Evolutionary conservation across 2,113 vertebrate species (phyloP), one percentile per base, ranked within the genome.

Genomic region (Ciconia maguari): DNA sequence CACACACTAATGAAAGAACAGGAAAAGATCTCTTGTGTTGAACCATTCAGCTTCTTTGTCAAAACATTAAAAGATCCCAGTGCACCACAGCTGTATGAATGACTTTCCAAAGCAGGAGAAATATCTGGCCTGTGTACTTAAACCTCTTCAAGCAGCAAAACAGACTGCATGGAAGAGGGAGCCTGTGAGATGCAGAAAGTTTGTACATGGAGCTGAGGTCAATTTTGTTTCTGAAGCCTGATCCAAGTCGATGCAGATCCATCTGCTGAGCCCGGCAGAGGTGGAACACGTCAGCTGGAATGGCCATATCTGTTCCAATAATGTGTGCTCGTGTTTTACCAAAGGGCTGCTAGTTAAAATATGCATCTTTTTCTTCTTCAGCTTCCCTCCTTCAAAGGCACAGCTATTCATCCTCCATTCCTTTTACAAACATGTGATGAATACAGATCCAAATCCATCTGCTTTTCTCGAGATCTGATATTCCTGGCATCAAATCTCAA

Each of bases 391-490:
- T 94, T 97, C 94, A 93, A 96, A 97, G 89, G 84, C 78, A 65
- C 24, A 87, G 66, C 58, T 74, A 77, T 89, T 95, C 96, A 95
- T 93, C 87, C 91, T 76, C 83, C 84, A 87, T 95, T 95, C 94
- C 81, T 95, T 95, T 95, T 87, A 93, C 94, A 96, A 97, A 95
- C 86, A 91, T 60, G 86, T 90, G 85, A 90, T 96, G 95, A 93
- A 97, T 96, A 76, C 80, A 94, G 46, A 95, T 95, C 89, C 87
- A 87, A 95, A 91, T 83, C 87, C 3, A 4, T 22, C 74, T 64
- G 57, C 95, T 91, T 92, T 94, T 77, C 91, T 91, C 0, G 0
- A 91, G 84, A 92, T 93, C 89, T 93, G 54, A 96, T 94, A 69
- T 93, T 96, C 89, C 89, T 79, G 24, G 94, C 91, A 94, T 97